Evolutionary conservation across 2,113 vertebrate genomes (phyloP), one percentile per base, ranked within the genome.

Genomic region (Melanostigma gelatinosum): DNA sequence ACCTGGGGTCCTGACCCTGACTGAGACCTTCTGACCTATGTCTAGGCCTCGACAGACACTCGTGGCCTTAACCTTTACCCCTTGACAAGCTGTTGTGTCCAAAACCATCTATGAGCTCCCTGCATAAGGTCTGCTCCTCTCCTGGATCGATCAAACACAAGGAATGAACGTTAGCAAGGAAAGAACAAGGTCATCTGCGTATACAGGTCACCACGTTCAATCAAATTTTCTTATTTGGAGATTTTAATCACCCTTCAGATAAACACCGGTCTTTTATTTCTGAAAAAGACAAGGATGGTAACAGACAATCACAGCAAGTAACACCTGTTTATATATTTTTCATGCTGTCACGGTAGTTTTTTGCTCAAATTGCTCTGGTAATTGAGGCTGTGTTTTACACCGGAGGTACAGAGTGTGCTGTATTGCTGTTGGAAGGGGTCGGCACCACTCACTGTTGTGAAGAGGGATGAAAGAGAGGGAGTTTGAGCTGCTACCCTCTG

Each of bases 31-130:
- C 36, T 87, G 93, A 93, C 88, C 88, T 92, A 64, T 66, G 88
- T 90, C 89, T 92, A 92, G 93, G 90, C 84, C 76, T 84, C 74
- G 34, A 82, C 83, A 93, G 88, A 81, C 85, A 86, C 82, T 90
- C 64, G 9, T 91, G 83, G 89, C 90, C 87, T 89, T 94, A 91
- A 95, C 93, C 94, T 95, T 95, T 96, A 94, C 76, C 93, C 92
- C 84, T 80, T 70, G 79, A 89, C 94, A 95, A 95, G 94, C 93
- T 94, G 93, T 93, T 93, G 74, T 65, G 81, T 90, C 84, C 82
- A 69, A 84, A 86, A 74, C 78, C 80, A 86, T 90, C 62, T 65
- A 77, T 58, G 38, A 80, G 68, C 79, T 89, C 84, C 81, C 60
- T 65, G 77, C 65, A 15, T 74, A 76, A 60, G 88, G 64, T 88